phyloP scores from a whole-genome alignment of 2,113 vertebrate genomes.

The Mormoops blainvillei region DNA sequence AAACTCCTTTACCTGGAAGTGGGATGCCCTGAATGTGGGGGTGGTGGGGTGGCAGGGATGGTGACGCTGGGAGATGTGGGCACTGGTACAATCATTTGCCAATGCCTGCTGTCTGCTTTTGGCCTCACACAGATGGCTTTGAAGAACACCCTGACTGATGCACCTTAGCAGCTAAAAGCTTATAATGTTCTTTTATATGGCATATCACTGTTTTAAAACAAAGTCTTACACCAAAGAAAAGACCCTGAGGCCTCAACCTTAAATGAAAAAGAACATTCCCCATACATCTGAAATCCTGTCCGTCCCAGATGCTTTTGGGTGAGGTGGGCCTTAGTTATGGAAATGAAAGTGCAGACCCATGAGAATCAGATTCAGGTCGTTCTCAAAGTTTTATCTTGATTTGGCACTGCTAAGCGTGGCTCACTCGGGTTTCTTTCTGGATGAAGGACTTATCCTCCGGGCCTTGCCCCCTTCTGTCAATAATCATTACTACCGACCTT shows the following conservation, averaged over 20 bases:
- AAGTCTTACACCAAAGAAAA: conserved; percentile 3
- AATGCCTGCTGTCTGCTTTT: neutral
- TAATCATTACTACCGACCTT: neutral
- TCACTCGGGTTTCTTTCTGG: neutral
- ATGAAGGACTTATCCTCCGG: neutral
- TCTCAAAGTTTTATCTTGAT: neutral
- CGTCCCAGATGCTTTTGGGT: neutral
- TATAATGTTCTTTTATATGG: neutral
- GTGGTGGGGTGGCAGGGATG: too few relatives aligned
- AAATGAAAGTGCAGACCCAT: neutral
- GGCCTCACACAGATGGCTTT: neutral
- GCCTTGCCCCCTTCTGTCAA: neutral
- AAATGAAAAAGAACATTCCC: neutral
- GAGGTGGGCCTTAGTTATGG: neutral
- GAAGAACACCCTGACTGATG: neutral
- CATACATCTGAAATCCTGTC: neutral
- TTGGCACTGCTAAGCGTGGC: neutral
- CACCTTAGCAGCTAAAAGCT: neutral
- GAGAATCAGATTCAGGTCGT: neutral
- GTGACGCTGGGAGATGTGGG: neutral
- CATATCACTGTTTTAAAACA: neutral
- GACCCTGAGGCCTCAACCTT: neutral
- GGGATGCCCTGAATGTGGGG: neutral
- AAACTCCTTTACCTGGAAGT: neutral
- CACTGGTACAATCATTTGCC: neutral